Evolutionary conservation across 1,140 invertebrate species (phyloP).

Genomic region (Drosophila kanapiae): DNA sequence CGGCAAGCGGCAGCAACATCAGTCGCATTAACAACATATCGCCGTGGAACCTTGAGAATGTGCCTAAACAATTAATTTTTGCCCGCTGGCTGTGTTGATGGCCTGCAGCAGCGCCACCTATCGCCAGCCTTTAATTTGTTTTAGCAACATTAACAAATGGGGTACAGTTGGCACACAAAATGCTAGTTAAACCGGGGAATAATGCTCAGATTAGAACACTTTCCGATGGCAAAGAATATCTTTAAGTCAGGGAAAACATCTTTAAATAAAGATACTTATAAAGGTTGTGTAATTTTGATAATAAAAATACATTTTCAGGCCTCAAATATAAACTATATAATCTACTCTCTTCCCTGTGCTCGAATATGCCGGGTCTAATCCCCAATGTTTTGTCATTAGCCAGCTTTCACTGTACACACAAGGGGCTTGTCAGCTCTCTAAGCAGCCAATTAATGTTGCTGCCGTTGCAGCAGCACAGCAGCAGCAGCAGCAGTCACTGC

Average conservation of each 20-base stretch:
- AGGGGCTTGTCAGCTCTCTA: conserved; percentile 69
- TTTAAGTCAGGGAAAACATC: too few relatives aligned
- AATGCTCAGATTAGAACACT: too few relatives aligned
- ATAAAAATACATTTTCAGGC: not conserved
- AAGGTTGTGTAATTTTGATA: too few relatives aligned
- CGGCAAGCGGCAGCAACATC: conserved; percentile 13
- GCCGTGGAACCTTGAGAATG: conserved; percentile 32
- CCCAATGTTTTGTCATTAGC: conserved; percentile 12
- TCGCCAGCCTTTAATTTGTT: conserved; percentile 68
- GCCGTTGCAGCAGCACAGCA: conserved; percentile 37
- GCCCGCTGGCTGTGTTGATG: conserved; percentile 56
- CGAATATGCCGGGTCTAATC: not conserved
- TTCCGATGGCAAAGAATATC: too few relatives aligned
- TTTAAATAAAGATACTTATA: too few relatives aligned
- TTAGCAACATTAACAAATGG: conserved; percentile 45
- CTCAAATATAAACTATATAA: too few relatives aligned
- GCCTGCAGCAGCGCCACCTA: conserved; percentile 77
- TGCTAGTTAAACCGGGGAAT: too few relatives aligned
- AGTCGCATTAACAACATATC: conserved; percentile 7
- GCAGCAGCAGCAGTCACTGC: conserved; percentile 33
- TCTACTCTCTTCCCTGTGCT: too few relatives aligned
- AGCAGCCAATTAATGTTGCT: conserved; percentile 80
- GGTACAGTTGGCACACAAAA: conserved; percentile 11
- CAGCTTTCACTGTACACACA: conserved; percentile 31
- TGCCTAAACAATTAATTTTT: conserved; percentile 72